A percentile compares a stretch with the other conserved stretches of the same genome.
phyloP scores from a whole-genome alignment of 2,797 vertebrate genomes.

The Nannoperca obscura region DNA sequence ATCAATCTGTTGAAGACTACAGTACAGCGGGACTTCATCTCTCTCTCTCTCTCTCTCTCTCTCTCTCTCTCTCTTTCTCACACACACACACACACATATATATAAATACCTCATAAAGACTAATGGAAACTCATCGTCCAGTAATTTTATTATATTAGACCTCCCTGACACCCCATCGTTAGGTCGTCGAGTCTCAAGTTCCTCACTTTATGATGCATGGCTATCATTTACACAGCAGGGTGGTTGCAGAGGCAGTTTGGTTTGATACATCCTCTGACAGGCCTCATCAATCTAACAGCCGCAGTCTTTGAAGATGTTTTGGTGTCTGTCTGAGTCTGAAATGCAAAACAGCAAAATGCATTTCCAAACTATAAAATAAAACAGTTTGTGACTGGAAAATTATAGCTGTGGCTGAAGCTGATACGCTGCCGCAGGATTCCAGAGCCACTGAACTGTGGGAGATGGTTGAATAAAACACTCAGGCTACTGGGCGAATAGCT shows the following conservation, averaged over 20 bases:
- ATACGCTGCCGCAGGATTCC: slow-evolving; percentile 26
- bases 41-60: neutral
- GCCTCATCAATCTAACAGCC: slow-evolving; percentile 51
- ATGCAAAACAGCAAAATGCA: slow-evolving; percentile 40
- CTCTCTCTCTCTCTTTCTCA: too few species aligned
- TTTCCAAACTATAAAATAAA: slow-evolving; percentile 40
- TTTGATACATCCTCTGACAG: slow-evolving; percentile 36
- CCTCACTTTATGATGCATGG: slow-evolving; percentile 56
- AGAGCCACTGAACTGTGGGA: slow-evolving; percentile 30
- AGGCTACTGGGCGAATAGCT: slow-evolving; percentile 11
- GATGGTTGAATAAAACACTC: slow-evolving; percentile 23
- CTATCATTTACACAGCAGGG: slow-evolving; percentile 54
- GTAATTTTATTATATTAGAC: slow-evolving; percentile 73
- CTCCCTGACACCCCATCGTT: slow-evolving; percentile 58
- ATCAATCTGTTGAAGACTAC: slow-evolving; percentile 66
- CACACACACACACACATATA: slow-evolving; percentile 19
- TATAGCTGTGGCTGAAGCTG: slow-evolving; percentile 26
- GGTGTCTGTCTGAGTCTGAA: slow-evolving; percentile 34
- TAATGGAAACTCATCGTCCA: slow-evolving; percentile 78
- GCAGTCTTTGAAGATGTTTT: slow-evolving; percentile 31
- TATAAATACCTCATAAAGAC: slow-evolving; percentile 67
- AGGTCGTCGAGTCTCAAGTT: slow-evolving; percentile 49
- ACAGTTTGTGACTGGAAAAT: slow-evolving; percentile 52
- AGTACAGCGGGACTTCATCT: slow-evolving; percentile 39
- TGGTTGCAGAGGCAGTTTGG: slow-evolving; percentile 39